Percentiles rank a stretch among this genome's conserved stretches.
These are phyloP conservation scores for Chrysopilus asiliformis DNA, from an alignment of 2,888 invertebrate species.

Conservation along the genomic window DNA sequence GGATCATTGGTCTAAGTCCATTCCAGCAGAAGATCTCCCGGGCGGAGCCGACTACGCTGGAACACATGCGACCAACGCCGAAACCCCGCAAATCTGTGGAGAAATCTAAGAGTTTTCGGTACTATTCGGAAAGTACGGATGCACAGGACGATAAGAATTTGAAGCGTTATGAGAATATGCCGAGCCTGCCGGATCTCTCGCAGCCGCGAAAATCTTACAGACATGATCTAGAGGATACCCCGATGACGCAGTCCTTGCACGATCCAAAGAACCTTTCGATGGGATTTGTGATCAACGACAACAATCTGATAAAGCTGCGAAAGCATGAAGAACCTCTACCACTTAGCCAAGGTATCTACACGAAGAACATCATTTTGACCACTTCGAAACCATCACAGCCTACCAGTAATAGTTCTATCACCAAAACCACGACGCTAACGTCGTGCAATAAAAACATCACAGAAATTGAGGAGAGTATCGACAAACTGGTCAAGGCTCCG, in stretches of 20 bases:
- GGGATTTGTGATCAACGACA: conserved; percentile 33
- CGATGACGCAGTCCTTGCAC: background rate
- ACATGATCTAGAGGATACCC: too few relatives aligned
- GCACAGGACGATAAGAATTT: conserved; percentile 7
- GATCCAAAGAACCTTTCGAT: conserved; percentile 17
- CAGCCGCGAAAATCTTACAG: background rate
- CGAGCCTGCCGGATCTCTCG: conserved; percentile 31
- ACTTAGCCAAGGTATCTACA: conserved; percentile 18
- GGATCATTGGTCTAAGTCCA: conserved; percentile 40
- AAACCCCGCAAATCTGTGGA: conserved; percentile 45
- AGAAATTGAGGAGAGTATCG: conserved; percentile 32
- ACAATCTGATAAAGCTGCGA: conserved; percentile 22
- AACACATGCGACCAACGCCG: conserved; percentile 12
- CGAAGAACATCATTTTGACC: conserved; percentile 21
- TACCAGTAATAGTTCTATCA: background rate
- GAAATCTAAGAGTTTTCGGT: conserved; percentile 60
- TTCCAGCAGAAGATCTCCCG: conserved; percentile 42
- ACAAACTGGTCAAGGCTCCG: conserved; percentile 30
- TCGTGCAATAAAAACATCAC: conserved; percentile 21
- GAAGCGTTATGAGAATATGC: conserved; percentile 23
- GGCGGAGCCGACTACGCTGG: conserved; percentile 29
- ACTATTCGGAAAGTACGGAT: conserved; percentile 38
- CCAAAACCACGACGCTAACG: background rate
- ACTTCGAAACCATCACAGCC: conserved; percentile 13
- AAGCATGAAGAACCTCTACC: conserved; percentile 14